Percentiles rank a stretch among this genome's conserved stretches.
Conservation (phyloP, 2,113 vertebrate species). For the Cyanoramphus novaezelandiae region DNA sequence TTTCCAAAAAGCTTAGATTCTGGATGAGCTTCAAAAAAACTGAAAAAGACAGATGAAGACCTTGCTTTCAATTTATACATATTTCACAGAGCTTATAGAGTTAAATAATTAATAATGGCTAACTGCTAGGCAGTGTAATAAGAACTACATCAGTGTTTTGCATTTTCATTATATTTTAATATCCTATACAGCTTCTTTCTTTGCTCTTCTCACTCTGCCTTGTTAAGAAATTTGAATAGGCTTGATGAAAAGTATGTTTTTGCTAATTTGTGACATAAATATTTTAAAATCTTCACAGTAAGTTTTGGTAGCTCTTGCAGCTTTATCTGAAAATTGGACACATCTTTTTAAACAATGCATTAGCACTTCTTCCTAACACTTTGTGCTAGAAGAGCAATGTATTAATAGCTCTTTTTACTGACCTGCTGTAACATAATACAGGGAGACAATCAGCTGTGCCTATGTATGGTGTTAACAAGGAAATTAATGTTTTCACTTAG, state of each 20-base stretch:
- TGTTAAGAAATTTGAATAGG: background rate
- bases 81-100: background rate
- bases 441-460: background rate
- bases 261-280: background rate
- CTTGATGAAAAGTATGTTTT: background rate
- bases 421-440: background rate
- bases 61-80: background rate
- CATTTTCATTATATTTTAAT: conserved; percentile 18
- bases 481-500: background rate
- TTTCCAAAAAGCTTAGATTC: background rate
- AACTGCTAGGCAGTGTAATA: background rate
- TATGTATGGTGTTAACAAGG: background rate
- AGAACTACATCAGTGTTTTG: background rate
- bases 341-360: background rate
- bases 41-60: background rate
- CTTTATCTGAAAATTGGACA: background rate
- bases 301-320: background rate
- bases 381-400: background rate
- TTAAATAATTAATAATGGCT: background rate
- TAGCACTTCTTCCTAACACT: background rate
- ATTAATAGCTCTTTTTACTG: background rate
- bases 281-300: background rate
- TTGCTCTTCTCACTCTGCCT: background rate
- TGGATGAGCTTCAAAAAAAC: background rate
- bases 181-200: background rate